phyloP scores from a whole-genome alignment of 1,140 invertebrate genomes.

The Tetramorium simillimum region DNA sequence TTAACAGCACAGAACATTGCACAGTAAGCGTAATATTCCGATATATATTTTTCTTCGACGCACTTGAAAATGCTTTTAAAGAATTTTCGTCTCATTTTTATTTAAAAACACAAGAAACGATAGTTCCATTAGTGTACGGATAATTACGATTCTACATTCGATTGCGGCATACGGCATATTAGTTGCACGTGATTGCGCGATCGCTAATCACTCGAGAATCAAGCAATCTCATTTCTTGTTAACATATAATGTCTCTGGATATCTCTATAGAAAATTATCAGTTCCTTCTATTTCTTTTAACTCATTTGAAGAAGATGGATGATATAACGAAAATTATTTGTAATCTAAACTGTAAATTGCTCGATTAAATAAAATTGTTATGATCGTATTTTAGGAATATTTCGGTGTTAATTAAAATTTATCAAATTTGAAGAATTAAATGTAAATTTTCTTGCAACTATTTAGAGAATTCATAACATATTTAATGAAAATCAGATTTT shows the following conservation, averaged over 20 bases:
- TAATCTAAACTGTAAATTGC: not conserved
- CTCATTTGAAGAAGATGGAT: not conserved
- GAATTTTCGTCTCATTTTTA: no score
- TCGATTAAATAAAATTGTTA: not conserved
- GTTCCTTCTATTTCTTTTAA: not conserved
- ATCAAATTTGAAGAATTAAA: no score
- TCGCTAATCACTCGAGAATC: not conserved
- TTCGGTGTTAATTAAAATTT: no score
- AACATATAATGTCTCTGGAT: not conserved
- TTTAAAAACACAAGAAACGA: no score
- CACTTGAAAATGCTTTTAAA: no score
- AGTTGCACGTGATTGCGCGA: slow-evolving; percentile 17
- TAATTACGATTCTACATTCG: not conserved
- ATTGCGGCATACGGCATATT: not conserved
- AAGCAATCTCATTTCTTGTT: not conserved
- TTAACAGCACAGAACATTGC: not conserved
- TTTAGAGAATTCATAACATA: no score
- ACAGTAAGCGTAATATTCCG: not conserved
- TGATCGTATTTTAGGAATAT: no score
- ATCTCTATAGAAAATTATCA: not conserved
- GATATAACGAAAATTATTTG: not conserved
- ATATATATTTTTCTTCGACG: not conserved
- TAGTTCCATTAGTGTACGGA: not conserved
- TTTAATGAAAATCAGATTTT: not conserved
- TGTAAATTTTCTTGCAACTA: no score